A percentile compares a stretch with the other conserved stretches of the same genome.
Evolutionary conservation across 2,888 invertebrate species (phyloP).

Genomic region (Leptinotarsa peninsularis): DNA sequence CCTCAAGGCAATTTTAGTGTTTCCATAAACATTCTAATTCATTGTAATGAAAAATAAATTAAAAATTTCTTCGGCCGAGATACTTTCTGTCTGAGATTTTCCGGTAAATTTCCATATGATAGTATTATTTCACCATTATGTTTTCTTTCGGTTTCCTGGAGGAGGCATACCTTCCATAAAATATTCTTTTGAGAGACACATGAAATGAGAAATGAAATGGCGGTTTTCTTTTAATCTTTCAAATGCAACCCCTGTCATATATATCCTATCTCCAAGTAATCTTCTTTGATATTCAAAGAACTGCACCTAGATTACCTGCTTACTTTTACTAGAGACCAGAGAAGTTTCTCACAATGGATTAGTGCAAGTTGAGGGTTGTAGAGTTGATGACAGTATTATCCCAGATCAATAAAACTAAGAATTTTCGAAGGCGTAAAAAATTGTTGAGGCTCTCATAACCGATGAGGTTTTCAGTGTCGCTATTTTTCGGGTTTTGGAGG

Average conservation of each 20-base stretch:
- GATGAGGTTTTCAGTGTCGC: too few relatives aligned
- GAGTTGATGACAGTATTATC: not conserved
- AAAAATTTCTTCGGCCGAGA: too few relatives aligned
- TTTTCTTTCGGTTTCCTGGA: not conserved
- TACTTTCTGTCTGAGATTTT: not conserved
- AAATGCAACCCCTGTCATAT: not conserved
- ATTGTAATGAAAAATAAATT: too few relatives aligned
- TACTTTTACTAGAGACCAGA: not conserved
- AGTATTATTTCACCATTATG: not conserved
- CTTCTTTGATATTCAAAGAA: constrained; percentile 14
- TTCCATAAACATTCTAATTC: too few relatives aligned
- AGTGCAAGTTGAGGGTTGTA: too few relatives aligned
- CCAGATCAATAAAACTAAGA: too few relatives aligned
- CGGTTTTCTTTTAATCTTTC: constrained; percentile 13
- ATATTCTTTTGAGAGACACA: not conserved
- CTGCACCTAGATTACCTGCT: not conserved
- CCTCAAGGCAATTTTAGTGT: too few relatives aligned
- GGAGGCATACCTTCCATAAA: not conserved
- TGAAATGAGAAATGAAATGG: not conserved
- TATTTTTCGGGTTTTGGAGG: too few relatives aligned
- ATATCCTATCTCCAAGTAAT: constrained; percentile 2
- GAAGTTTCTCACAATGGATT: too few relatives aligned
- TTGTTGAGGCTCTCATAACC: too few relatives aligned
- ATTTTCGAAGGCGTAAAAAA: too few relatives aligned
- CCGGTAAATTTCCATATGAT: not conserved